Percentiles rank a stretch among this genome's conserved stretches.
phyloP scores from a whole-genome alignment of 2,113 vertebrate genomes.

The Bufo gargarizans region DNA sequence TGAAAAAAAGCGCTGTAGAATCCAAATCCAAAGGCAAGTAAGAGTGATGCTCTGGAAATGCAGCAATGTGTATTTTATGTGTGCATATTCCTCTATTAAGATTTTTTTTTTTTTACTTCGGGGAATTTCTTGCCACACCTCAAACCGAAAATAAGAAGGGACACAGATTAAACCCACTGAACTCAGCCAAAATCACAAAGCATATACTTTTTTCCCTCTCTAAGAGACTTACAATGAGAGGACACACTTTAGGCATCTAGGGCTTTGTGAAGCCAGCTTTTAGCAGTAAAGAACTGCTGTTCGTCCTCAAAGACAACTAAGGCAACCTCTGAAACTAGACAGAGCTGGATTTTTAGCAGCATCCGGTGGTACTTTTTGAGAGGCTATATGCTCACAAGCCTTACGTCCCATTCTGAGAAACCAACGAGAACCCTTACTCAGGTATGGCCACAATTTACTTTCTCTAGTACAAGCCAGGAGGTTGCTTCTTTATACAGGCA shows the following conservation, averaged over 20 bases:
- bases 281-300: constrained; percentile 66
- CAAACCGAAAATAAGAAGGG: constrained; percentile 71
- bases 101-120: constrained; percentile 67
- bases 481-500: neutral
- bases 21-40: constrained; percentile 21
- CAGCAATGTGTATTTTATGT: constrained; percentile 65
- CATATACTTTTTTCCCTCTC: constrained; percentile 67
- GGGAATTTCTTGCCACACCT: constrained; percentile 73
- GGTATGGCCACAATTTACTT: constrained; percentile 67
- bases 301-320: constrained; percentile 62
- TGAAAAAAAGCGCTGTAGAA: neutral
- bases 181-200: constrained; percentile 71
- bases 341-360: constrained; percentile 63
- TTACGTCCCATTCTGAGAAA: constrained; percentile 62
- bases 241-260: constrained; percentile 66
- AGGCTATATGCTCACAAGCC: constrained; percentile 64
- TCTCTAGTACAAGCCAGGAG: neutral
- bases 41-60: constrained; percentile 61
- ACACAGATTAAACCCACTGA: constrained; percentile 70
- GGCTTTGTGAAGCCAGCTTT: constrained; percentile 64
- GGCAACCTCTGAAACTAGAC: constrained; percentile 61
- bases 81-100: constrained; percentile 70
- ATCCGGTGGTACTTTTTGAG: constrained; percentile 61
- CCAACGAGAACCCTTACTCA: constrained; percentile 66
- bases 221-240: constrained; percentile 68